Base-by-base conservation (phyloP, 2,888 invertebrate species). In the Chymomyza amoena region DNA sequence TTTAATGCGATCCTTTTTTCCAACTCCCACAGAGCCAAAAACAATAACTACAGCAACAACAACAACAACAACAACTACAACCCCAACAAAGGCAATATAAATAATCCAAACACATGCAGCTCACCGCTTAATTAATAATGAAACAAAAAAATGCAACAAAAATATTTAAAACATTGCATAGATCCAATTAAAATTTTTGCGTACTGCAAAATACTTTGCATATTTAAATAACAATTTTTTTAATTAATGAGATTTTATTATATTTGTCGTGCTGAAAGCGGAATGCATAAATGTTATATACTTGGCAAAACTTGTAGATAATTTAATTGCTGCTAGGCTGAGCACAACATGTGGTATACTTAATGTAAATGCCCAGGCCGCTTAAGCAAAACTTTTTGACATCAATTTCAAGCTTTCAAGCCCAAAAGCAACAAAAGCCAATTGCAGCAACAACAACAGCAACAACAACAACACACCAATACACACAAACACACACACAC, bases 151-250 rank as follows among this genome's bases (percentile, higher is more conserved):
- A 13, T 45, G 4, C 13, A 6, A 45, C 4, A 45, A 7, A 10
- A 45, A 13, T 13, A 45, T 45, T 13, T 45, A 70, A 60, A 66
- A 61, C 32, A 64, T 54, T 62, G 54, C 73, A 73, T 77, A 83
- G 76, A 82, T 82, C 80, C 82, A 87, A 84, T 87, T 83, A 84
- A 80, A 87, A 82, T 76, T 87, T 66, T 84, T 76, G 65, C 68
- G 77, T 72, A 50, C 56, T 20, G 63, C n/a, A 54, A n/a, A 61
- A 62, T 16, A 32, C 32, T 32, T 1, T 32, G 1, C 7, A 52
- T 61, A 70, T 71, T 7, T 25, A 56, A 51, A 54, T 64, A n/a
- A 75, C 72, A 63, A 25, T 36, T 69, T 18, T 10, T 16, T 68
- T 51, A 70, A 62, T 72, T 64, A 71, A 54, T 64, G 66, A 69